Percentiles rank a stretch among this genome's conserved stretches.
These are phyloP conservation scores for Macropis europaea DNA, from an alignment of 2,888 invertebrate species.

Conservation along the genomic window DNA sequence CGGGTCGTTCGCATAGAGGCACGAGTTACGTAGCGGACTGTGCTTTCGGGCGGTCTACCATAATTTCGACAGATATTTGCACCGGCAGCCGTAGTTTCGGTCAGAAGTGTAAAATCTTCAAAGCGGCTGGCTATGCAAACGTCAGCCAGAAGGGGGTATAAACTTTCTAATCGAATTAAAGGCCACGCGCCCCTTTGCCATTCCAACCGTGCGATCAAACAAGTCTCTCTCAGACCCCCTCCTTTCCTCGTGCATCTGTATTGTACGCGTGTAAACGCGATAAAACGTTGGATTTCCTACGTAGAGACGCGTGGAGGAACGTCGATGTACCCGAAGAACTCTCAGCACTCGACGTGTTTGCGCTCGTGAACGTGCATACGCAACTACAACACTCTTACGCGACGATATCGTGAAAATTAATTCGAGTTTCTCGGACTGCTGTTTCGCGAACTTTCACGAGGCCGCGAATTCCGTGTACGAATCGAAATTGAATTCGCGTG, in stretches of 20 bases:
- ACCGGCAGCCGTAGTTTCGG: constrained; percentile 17
- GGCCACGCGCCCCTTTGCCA: constrained; percentile 37
- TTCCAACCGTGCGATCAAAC: constrained; percentile 51
- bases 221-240: constrained; percentile 6
- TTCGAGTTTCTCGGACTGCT: not conserved
- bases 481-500: too few relatives aligned
- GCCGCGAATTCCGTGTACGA: too few relatives aligned
- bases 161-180: constrained; percentile 62
- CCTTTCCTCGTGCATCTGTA: not conserved
- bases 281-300: constrained; percentile 4
- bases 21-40: not conserved
- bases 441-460: too few relatives aligned
- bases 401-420: not conserved
- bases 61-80: constrained; percentile 37
- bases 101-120: constrained; percentile 51
- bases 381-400: too few relatives aligned
- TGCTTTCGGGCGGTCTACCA: not conserved
- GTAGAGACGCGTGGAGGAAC: not conserved
- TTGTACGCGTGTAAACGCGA: constrained; percentile 25
- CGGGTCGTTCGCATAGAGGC: not conserved
- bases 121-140: constrained; percentile 29
- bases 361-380: not conserved
- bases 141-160: constrained; percentile 28
- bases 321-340: constrained; percentile 10
- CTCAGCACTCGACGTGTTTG: not conserved